phyloP scores from a whole-genome alignment of 2,888 invertebrate genomes.

The Leptothorax acervorum region DNA sequence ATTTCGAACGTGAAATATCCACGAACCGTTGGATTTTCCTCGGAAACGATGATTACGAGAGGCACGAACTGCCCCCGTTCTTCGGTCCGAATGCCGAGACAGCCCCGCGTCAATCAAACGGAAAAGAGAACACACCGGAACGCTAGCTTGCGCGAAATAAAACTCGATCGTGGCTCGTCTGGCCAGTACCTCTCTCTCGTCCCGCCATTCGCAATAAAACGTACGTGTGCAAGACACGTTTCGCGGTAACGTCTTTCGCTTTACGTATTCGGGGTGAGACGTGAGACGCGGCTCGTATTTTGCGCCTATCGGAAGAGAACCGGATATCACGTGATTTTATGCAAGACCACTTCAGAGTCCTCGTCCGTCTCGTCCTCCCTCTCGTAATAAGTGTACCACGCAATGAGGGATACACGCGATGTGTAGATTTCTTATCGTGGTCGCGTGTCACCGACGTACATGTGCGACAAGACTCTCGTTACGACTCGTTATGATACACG shows the following conservation, averaged over 20 bases:
- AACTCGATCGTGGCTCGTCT: slow-evolving; percentile 47
- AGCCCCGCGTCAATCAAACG: slow-evolving; percentile 51
- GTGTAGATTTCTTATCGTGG: slow-evolving; percentile 32
- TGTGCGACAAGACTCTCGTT: slow-evolving; percentile 29
- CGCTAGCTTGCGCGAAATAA: slow-evolving; percentile 45
- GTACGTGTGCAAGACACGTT: slow-evolving; percentile 29
- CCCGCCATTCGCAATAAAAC: neutral
- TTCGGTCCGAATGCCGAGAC: slow-evolving; percentile 13
- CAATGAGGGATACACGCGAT: slow-evolving; percentile 11
- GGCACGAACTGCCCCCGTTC: slow-evolving; percentile 11
- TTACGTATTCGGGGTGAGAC: slow-evolving; percentile 51
- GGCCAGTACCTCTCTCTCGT: neutral
- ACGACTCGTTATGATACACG: slow-evolving; percentile 3
- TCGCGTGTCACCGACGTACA: neutral
- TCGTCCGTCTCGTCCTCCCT: neutral
- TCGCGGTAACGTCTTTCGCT: slow-evolving; percentile 33
- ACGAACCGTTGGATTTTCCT: slow-evolving; percentile 6
- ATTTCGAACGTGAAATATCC: neutral
- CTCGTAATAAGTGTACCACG: slow-evolving; percentile 12
- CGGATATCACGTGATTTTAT: slow-evolving; percentile 50
- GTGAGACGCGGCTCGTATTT: slow-evolving; percentile 41
- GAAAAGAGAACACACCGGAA: slow-evolving; percentile 13
- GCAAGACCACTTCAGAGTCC: neutral
- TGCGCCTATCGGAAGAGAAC: slow-evolving; percentile 40
- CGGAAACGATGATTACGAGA: slow-evolving; percentile 9